phyloP scores from a whole-genome alignment of 2,888 invertebrate species.

The Conomelus anceps region DNA sequence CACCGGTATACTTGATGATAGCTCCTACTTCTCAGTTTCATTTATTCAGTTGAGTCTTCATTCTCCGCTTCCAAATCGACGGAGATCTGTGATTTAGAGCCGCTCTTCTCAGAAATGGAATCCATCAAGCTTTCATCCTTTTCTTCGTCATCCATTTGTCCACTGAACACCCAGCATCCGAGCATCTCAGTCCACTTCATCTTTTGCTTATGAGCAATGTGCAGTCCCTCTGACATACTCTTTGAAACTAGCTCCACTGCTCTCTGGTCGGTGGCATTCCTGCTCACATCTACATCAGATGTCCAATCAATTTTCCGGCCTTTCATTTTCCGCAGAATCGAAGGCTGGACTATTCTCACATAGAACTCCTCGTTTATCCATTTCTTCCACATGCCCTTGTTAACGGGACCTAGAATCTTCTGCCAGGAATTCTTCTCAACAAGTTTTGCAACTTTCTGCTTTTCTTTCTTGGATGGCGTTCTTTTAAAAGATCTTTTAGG shows the following conservation, averaged over 20 bases:
- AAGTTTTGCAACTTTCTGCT: neutral
- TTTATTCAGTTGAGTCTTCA: neutral
- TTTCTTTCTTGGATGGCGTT: neutral
- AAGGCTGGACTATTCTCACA: neutral
- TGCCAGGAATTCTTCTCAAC: neutral
- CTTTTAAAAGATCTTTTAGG: neutral
- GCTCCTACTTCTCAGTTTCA: neutral
- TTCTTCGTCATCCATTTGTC: neutral
- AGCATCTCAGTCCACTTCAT: neutral
- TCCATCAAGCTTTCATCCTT: neutral
- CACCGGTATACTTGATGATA: neutral
- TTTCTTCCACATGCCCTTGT: neutral
- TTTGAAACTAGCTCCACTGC: neutral
- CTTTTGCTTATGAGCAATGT: neutral
- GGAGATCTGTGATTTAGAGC: neutral
- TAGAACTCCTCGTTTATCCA: neutral
- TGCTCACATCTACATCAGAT: neutral
- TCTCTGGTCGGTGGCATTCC: neutral
- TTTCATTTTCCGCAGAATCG: neutral
- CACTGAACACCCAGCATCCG: neutral
- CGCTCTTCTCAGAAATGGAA: neutral
- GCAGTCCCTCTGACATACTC: neutral
- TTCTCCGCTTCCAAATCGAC: neutral
- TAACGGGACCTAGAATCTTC: neutral
- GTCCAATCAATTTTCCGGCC: neutral